Evolutionary conservation across 2,113 vertebrate species (phyloP).

Genomic region (Asarcornis scutulata): DNA sequence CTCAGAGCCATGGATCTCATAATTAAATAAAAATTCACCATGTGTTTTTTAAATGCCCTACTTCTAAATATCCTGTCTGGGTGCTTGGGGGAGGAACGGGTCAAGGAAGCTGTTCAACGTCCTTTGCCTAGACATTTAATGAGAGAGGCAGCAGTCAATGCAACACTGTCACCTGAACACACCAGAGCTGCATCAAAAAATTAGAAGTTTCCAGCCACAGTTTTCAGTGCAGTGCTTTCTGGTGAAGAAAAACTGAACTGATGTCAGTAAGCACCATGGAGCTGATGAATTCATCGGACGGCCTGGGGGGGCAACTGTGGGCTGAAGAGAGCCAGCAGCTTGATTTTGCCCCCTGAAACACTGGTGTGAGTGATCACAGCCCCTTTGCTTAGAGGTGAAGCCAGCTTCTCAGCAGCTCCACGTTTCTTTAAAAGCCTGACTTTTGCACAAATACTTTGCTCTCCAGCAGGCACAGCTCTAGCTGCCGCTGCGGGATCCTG

Average conservation of each 20-base stretch:
- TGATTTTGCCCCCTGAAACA: neutral
- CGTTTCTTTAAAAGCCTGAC: neutral
- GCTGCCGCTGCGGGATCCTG: neutral
- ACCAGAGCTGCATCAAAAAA: neutral
- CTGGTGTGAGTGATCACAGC: neutral
- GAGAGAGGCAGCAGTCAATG: neutral
- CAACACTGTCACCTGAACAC: neutral
- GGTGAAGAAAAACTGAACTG: neutral
- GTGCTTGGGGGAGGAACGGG: neutral
- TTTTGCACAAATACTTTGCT: neutral
- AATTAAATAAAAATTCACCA: neutral
- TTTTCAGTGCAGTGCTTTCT: neutral
- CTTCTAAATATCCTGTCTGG: neutral
- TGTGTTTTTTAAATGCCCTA: neutral
- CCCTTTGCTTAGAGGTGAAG: neutral
- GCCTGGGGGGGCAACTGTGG: neutral
- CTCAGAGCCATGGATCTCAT: neutral
- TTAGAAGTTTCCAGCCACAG: neutral
- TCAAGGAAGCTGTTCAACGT: neutral
- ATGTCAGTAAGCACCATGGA: neutral
- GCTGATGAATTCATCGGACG: neutral
- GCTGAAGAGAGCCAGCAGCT: neutral
- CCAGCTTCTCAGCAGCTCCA: neutral
- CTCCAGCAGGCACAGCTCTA: neutral
- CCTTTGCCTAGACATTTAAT: neutral